phyloP scores from a whole-genome alignment of 35 echinoderm and acorn worm genomes.

The Amphiura filiformis region DNA sequence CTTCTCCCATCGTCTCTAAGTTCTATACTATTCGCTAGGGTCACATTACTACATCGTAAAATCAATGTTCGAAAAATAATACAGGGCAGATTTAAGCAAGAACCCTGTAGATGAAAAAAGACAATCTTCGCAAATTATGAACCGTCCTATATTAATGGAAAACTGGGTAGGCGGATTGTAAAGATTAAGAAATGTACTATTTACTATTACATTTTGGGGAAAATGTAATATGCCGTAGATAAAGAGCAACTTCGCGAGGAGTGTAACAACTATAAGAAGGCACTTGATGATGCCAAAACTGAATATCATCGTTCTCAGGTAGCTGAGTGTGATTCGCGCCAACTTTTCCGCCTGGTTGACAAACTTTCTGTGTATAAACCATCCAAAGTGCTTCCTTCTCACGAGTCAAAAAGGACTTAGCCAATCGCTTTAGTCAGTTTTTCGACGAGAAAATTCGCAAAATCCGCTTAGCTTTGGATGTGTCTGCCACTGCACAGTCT shows the following conservation, averaged over 20 bases:
- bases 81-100: too few relatives aligned
- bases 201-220: too few relatives aligned
- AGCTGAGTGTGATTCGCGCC: neutral
- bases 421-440: neutral
- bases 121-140: too few relatives aligned
- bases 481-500: too few relatives aligned
- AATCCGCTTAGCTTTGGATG: neutral
- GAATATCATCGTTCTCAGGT: neutral
- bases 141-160: too few relatives aligned
- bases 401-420: neutral
- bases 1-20: too few relatives aligned
- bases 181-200: too few relatives aligned
- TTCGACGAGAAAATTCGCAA: constrained; percentile 4
- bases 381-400: neutral
- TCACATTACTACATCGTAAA: too few relatives aligned
- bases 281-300: neutral
- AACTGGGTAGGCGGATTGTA: too few relatives aligned
- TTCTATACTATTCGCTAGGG: too few relatives aligned
- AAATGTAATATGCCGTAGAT: neutral
- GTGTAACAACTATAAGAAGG: neutral
- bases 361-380: constrained; percentile 7
- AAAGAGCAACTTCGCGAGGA: neutral
- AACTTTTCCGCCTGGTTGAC: neutral
- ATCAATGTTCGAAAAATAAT: too few relatives aligned
- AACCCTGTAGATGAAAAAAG: too few relatives aligned